Conservation (phyloP, 1,140 invertebrate species). For the Penaeus vannamei region DNA sequence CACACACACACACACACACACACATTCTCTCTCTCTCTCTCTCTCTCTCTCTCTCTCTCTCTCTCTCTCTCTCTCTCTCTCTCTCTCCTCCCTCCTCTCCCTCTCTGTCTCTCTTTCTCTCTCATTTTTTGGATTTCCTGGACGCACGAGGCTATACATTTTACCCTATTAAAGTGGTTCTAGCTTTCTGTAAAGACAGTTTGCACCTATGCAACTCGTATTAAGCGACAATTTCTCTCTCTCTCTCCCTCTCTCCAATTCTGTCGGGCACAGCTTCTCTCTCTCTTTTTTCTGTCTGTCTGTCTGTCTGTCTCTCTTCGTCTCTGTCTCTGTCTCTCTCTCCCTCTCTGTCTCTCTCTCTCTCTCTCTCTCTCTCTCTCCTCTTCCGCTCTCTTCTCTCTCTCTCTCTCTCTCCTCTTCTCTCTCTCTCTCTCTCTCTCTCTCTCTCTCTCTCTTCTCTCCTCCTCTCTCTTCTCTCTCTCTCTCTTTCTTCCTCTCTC, state of each 20-base stretch:
- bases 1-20: too few relatives aligned
- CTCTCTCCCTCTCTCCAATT: background rate
- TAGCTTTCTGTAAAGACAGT: too few relatives aligned
- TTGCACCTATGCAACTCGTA: too few relatives aligned
- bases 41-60: too few relatives aligned
- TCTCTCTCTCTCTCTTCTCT: constrained; percentile 10
- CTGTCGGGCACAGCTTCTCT: background rate
- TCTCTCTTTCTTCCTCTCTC: background rate
- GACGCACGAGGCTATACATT: too few relatives aligned
- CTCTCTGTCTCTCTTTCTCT: too few relatives aligned
- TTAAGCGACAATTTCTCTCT: background rate
- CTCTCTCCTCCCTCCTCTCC: too few relatives aligned
- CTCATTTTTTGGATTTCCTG: too few relatives aligned
- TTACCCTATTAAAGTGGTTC: too few relatives aligned
- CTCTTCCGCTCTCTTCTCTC: background rate
- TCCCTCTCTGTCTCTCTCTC: background rate
- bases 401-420: background rate
- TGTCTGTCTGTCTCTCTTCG: background rate
- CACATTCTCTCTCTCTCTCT: too few relatives aligned
- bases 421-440: constrained; percentile 2
- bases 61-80: too few relatives aligned
- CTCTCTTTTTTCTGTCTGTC: constrained; percentile 20
- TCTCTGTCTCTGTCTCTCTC: background rate
- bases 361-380: constrained; percentile 3
- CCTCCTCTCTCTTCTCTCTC: constrained; percentile 12